phyloP scores from a whole-genome alignment of 2,888 invertebrate species.

The Gymnoscelis rufifasciata region DNA sequence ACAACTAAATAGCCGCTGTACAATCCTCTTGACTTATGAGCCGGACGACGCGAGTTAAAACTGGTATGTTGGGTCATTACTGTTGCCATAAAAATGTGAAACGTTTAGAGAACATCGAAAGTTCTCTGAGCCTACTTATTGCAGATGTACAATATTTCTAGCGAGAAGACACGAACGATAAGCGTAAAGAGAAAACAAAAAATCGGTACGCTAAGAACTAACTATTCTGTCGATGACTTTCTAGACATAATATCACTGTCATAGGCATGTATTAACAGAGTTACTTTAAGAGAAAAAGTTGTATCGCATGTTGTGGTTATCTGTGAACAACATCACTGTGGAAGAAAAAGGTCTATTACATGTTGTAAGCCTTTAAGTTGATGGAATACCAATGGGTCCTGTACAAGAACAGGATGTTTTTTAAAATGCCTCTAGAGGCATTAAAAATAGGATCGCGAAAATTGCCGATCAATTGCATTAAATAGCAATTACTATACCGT shows the following conservation, averaged over 20 bases:
- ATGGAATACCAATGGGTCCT: background rate
- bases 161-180: constrained; percentile 1
- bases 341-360: no score
- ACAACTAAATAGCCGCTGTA: constrained; percentile 22
- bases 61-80: constrained; percentile 40
- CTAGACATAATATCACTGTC: background rate
- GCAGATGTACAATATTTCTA: background rate
- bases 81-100: constrained; percentile 43
- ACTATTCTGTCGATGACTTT: background rate
- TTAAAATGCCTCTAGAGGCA: background rate
- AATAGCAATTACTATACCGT: constrained; percentile 3
- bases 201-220: background rate
- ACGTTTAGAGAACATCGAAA: constrained; percentile 43
- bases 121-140: constrained; percentile 25
- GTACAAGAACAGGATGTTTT: no score
- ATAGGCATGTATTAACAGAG: no score
- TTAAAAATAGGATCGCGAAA: constrained; percentile 1
- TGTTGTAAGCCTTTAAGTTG: background rate
- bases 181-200: background rate
- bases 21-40: constrained; percentile 20
- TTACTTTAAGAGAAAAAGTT: no score
- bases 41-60: constrained; percentile 29
- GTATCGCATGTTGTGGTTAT: no score
- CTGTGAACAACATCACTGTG: no score
- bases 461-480: constrained; percentile 6